Conservation (phyloP, 2,888 invertebrate species). For the Crioceris asparagi region DNA sequence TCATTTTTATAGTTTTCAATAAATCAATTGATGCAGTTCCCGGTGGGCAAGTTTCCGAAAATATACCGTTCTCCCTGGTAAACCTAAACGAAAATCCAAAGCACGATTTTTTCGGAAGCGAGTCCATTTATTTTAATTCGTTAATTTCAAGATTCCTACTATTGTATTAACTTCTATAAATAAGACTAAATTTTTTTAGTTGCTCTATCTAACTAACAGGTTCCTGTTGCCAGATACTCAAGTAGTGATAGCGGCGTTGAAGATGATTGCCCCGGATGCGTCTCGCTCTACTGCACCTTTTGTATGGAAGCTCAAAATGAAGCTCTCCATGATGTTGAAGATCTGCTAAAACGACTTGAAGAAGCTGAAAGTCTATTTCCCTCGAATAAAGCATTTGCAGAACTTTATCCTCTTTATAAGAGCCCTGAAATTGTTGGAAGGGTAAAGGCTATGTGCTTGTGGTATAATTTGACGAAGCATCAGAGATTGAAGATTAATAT, state of each 20-base stretch:
- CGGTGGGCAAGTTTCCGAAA: no score
- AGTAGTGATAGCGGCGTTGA: conserved; percentile 33
- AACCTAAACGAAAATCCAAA: no score
- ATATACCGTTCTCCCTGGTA: no score
- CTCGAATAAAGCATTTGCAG: conserved; percentile 67
- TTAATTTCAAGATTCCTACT: no score
- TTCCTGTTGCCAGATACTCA: conserved; percentile 11
- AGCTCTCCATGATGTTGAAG: conserved; percentile 64
- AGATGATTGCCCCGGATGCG: conserved; percentile 53
- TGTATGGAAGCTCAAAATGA: conserved; percentile 63
- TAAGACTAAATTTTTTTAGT: no score
- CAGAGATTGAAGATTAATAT: conserved; percentile 71
- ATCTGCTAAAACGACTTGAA: conserved; percentile 61
- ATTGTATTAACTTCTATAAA: no score
- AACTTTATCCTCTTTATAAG: conserved; percentile 59
- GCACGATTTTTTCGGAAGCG: no score
- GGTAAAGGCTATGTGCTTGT: conserved; percentile 75
- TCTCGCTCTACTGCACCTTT: conserved; percentile 58
- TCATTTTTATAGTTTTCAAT: no score
- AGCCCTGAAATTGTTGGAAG: conserved; percentile 53
- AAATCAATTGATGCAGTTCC: no score
- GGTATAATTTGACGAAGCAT: conserved; percentile 84
- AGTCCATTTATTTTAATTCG: no score
- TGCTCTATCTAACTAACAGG: no score
- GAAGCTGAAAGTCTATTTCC: conserved; percentile 74